phyloP scores from a whole-genome alignment of 2,113 vertebrate genomes.

The Morone chrysops region DNA sequence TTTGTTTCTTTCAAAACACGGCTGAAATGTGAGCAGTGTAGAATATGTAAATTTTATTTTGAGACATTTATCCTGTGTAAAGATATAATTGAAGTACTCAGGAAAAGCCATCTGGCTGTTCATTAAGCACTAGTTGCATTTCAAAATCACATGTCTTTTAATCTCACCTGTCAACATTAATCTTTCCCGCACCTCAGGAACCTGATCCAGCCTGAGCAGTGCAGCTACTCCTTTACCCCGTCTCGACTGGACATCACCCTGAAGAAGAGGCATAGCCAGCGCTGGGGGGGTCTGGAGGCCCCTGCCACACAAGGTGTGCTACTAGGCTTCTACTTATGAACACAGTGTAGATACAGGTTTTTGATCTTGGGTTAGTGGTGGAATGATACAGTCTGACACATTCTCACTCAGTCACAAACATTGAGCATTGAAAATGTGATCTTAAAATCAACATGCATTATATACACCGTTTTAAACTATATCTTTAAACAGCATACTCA shows the following conservation, averaged over 20 bases:
- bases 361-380: background rate
- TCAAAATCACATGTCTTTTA: background rate
- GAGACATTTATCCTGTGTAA: too few relatives aligned
- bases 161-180: background rate
- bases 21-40: background rate
- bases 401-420: background rate
- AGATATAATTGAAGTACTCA: background rate
- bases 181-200: slow-evolving; percentile 84
- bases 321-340: slow-evolving; percentile 79
- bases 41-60: background rate
- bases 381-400: background rate
- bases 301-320: slow-evolving; percentile 97
- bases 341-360: background rate
- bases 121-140: background rate
- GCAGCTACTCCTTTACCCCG: slow-evolving; percentile 91
- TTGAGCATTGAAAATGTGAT: background rate
- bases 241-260: slow-evolving; percentile 93
- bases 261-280: slow-evolving; percentile 97
- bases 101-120: background rate
- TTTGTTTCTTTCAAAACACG: background rate
- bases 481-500: background rate
- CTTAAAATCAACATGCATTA: too few relatives aligned
- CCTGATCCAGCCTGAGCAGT: slow-evolving; percentile 94
- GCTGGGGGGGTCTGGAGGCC: slow-evolving; percentile 96
- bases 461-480: background rate